A percentile compares a stretch with the other conserved stretches of the same genome.
Conservation (phyloP, 2,888 invertebrate genomes). For the Apamea monoglypha region DNA sequence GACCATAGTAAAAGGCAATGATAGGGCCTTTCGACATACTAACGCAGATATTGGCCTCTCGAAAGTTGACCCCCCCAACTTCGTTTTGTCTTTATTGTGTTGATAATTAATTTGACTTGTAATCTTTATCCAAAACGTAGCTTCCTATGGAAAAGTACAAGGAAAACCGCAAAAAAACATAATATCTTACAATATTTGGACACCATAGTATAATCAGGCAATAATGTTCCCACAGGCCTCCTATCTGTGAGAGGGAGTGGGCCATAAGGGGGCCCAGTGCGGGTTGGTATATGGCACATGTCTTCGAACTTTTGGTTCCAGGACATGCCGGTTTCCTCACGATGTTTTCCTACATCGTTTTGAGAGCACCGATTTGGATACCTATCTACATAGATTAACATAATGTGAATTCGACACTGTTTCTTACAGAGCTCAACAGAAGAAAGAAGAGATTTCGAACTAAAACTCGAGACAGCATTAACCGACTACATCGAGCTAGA, state of each 20-base stretch:
- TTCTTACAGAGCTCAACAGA: slow-evolving; percentile 80
- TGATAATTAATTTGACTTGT: neutral
- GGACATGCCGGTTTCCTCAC: neutral
- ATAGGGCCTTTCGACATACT: neutral
- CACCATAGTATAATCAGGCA: neutral
- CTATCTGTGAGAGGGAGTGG: neutral
- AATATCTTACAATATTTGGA: neutral
- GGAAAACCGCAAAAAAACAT: neutral
- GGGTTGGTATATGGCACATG: neutral
- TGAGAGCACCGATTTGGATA: neutral
- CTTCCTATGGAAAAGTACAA: neutral
- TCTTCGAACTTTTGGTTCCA: neutral
- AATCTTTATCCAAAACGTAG: neutral
- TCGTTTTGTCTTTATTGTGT: neutral
- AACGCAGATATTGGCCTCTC: neutral
- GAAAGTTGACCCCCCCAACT: neutral
- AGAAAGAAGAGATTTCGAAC: slow-evolving; percentile 89
- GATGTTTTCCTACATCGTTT: neutral
- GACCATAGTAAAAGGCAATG: neutral
- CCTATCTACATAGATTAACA: neutral
- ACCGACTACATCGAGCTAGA: slow-evolving; percentile 89
- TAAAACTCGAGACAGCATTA: slow-evolving; percentile 88
- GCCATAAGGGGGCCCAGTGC: neutral
- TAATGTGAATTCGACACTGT: neutral
- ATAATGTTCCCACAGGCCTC: neutral